Conservation (phyloP, 2,113 vertebrate genomes). For the Cololabis saira region DNA sequence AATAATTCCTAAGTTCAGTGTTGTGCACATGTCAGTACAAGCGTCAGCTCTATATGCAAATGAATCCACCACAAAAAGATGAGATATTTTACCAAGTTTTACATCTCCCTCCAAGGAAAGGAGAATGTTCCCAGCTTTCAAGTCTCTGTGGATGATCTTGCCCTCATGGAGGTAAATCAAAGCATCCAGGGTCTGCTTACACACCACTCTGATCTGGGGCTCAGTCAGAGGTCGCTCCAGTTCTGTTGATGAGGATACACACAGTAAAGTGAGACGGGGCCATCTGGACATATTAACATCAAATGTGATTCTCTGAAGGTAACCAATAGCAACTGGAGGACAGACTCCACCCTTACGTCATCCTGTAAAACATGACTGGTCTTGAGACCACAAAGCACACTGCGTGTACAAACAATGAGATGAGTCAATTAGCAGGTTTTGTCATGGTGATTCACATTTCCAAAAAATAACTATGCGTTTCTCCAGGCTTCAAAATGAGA, state of each 20-base stretch:
- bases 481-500: constrained; percentile 43
- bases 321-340: constrained; percentile 39
- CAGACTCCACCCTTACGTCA: constrained; percentile 29
- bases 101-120: constrained; percentile 94
- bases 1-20: constrained; percentile 14
- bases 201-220: constrained; percentile 97
- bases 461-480: constrained; percentile 24
- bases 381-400: constrained; percentile 36
- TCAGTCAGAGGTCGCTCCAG: constrained; percentile 95
- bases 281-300: constrained; percentile 8
- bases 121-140: constrained; percentile 98
- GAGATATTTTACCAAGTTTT: constrained; percentile 88
- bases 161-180: constrained; percentile 94
- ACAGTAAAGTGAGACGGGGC: constrained; percentile 10
- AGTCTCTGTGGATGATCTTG: constrained; percentile 97
- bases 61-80: neutral
- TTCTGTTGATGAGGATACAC: constrained; percentile 79
- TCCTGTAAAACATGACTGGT: constrained; percentile 39
- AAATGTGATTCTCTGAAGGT: constrained; percentile 11
- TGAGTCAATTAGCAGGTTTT: constrained; percentile 1
- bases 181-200: constrained; percentile 93
- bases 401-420: constrained; percentile 3
- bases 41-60: neutral
- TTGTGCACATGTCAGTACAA: constrained; percentile 2
- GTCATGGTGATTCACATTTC: constrained; percentile 4